Evolutionary conservation across 1,140 invertebrate species (phyloP).

Genomic region (Cydia pomonella): DNA sequence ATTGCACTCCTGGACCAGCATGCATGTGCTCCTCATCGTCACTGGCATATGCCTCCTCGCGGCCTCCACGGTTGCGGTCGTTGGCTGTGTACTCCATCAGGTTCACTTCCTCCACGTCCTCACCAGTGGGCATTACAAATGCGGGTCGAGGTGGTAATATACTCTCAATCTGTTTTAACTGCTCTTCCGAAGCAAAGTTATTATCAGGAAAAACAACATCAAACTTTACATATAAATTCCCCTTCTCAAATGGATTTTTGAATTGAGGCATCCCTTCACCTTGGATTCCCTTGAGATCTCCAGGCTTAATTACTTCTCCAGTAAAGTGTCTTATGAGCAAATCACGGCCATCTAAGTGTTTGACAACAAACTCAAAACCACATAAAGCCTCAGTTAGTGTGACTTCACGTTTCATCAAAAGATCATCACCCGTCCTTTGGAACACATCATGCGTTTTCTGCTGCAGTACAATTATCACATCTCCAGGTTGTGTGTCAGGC

Average conservation of each 20-base stretch:
- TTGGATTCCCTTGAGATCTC: conserved; percentile 89
- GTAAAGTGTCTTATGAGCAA: conserved; percentile 87
- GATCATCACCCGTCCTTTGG: conserved; percentile 87
- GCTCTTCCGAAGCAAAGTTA: conserved; percentile 87
- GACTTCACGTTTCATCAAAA: conserved; percentile 88
- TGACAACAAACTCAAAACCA: conserved; percentile 91
- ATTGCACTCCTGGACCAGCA: conserved; percentile 83
- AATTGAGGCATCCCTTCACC: conserved; percentile 95
- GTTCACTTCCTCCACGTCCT: conserved; percentile 92
- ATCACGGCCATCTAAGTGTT: conserved; percentile 92
- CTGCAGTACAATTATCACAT: conserved; percentile 94
- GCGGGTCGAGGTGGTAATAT: conserved; percentile 85
- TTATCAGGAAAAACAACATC: conserved; percentile 91
- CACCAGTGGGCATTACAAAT: conserved; percentile 85
- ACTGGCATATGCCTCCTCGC: conserved; percentile 85
- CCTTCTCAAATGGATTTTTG: conserved; percentile 91
- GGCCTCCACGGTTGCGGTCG: conserved; percentile 68
- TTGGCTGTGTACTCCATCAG: conserved; percentile 88
- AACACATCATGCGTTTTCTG: conserved; percentile 91
- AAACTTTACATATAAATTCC: conserved; percentile 94
- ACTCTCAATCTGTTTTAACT: conserved; percentile 86
- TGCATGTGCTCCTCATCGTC: conserved; percentile 85
- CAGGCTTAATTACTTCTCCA: conserved; percentile 89
- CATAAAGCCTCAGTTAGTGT: conserved; percentile 93
- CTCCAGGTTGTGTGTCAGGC: conserved; percentile 90